A percentile compares a stretch with the other conserved stretches of the same genome.
Conservation (phyloP, 1,140 invertebrate species). For the Brachionus calyciflorus region DNA sequence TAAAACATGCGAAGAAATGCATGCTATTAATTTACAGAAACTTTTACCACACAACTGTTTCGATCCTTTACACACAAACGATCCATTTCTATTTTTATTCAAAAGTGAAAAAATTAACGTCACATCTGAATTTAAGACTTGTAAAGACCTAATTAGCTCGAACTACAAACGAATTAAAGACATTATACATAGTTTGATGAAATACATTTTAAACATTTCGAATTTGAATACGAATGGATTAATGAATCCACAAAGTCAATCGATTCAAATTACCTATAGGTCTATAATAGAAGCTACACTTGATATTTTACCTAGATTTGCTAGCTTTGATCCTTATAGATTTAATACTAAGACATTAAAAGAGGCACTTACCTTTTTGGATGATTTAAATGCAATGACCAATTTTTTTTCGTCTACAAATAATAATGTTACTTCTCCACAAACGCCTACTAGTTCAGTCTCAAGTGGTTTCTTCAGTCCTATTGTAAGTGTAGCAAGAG, state of each 20-base stretch:
- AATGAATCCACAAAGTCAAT: not conserved
- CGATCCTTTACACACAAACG: conserved; percentile 25
- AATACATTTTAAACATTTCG: not conserved
- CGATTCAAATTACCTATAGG: not conserved
- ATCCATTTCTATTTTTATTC: conserved; percentile 38
- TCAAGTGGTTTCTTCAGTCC: not conserved
- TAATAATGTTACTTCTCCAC: not conserved
- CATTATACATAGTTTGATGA: not conserved
- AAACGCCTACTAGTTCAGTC: not conserved
- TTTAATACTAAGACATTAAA: conserved; percentile 8
- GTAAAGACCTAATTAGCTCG: not conserved
- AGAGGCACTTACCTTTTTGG: not conserved
- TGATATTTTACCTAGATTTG: conserved; percentile 2
- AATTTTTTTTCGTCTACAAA: not conserved
- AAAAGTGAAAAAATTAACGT: conserved; percentile 39
- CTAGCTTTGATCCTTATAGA: conserved; percentile 6
- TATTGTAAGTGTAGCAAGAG: not conserved
- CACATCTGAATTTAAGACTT: conserved; percentile 3
- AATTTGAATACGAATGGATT: conserved; percentile 2
- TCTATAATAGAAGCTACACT: conserved; percentile 2
- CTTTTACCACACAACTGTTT: conserved; percentile 38
- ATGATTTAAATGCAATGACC: not conserved
- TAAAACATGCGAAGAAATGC: conserved; percentile 21
- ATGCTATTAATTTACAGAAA: conserved; percentile 23
- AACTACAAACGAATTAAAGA: conserved; percentile 20